Base-by-base conservation (phyloP, 2,888 invertebrate species). In the Drosophila recens region DNA sequence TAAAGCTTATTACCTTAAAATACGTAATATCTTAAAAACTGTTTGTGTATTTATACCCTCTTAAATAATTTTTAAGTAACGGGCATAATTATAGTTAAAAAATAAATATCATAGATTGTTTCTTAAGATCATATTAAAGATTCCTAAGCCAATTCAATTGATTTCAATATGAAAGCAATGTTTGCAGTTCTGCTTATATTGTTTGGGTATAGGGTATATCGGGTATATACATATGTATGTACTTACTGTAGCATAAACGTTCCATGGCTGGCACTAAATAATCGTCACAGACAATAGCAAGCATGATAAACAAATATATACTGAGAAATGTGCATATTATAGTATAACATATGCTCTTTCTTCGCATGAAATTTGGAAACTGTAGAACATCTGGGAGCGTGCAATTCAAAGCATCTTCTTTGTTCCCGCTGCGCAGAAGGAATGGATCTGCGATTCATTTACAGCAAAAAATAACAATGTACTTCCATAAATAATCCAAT, bases 251-350 rank as follows among this genome's bases (percentile, higher is more conserved):
- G 91, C 97, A 97, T 90, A 98, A 95, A 86, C 94, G 95, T 90
- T 97, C 97, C 73, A 98, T 96, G 3, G 97, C 96, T 0, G 98
- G 97, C 17, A 98, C 97, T 90, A 98, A 97, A 92, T 96, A 98
- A 90, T 97, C 97, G 90, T 98, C 97, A 92, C 98, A 98, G 30
- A 98, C 96, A 66, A 97, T 95, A 0, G 97, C 97, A 67, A 98
- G 93, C 38, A 97, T 93, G 42, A 96, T 93, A 90, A 98, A 98
- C 84, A 96, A 94, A 93, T 98, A 98, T 63, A 96, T 36, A 4
- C 85, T 85, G 2, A 83, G 3, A 0, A 90, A 6, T 27, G 93
- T 90, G 5, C 52, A 66, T 0, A 52, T 0, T 0, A 38, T 0
- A 0, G 68, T 40, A 15, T 17, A 5, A 0, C 9, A 2, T 6